These are phyloP conservation scores for Aphis gossypii DNA, from an alignment of 1,140 invertebrate genomes.

Conservation along the genomic window DNA sequence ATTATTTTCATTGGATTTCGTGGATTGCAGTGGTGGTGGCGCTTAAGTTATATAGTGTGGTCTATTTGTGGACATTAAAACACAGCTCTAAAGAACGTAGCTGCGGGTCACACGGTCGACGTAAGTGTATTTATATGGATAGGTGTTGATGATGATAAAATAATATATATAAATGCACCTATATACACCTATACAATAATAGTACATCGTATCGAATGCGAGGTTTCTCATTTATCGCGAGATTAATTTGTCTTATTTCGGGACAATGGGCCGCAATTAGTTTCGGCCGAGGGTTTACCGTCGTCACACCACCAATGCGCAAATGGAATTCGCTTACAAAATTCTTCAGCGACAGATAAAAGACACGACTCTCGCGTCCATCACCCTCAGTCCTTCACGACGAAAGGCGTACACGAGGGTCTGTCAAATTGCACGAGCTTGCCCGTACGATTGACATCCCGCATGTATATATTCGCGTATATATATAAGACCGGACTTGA, in stretches of 20 bases:
- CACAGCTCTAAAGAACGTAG: not conserved
- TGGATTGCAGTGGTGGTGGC: not conserved
- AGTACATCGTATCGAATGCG: not conserved
- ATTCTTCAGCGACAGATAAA: constrained; percentile 55
- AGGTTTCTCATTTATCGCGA: constrained; percentile 54
- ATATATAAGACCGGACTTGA: not conserved
- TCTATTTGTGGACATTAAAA: not conserved
- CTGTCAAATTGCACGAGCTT: constrained; percentile 18
- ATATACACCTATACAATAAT: not conserved
- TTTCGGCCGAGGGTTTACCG: constrained; percentile 50
- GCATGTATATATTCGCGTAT: not conserved
- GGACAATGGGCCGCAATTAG: constrained; percentile 56
- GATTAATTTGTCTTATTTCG: constrained; percentile 55
- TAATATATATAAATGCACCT: not conserved
- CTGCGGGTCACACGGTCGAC: not conserved
- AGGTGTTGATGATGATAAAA: constrained; percentile 9
- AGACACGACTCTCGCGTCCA: not conserved
- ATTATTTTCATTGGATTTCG: not conserved
- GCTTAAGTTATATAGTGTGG: not conserved
- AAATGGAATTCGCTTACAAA: not conserved
- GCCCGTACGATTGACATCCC: constrained; percentile 36
- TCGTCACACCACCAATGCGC: not conserved
- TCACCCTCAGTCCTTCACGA: not conserved
- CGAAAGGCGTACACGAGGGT: not conserved
- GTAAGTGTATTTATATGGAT: not conserved